Evolutionary conservation across 2,888 invertebrate species (phyloP).

Genomic region (Ephialtes manifestator): DNA sequence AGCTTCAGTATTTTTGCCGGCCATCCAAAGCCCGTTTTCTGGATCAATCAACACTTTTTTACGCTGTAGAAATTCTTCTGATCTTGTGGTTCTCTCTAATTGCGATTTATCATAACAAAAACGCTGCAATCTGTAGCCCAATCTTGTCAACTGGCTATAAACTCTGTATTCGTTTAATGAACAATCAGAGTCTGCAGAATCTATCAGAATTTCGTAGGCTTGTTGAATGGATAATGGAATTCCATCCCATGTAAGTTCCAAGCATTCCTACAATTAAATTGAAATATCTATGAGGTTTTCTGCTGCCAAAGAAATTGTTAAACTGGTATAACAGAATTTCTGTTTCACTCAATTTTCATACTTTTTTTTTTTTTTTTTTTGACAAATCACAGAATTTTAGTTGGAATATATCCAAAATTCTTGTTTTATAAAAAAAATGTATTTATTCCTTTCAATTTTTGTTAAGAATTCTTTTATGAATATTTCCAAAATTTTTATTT

Average conservation of each 20-base stretch:
- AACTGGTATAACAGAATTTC: no score
- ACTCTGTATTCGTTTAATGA: constrained; percentile 88
- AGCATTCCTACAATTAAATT: constrained; percentile 87
- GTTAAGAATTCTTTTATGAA: no score
- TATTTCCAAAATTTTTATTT: no score
- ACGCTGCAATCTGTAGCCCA: constrained; percentile 88
- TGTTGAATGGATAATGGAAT: constrained; percentile 89
- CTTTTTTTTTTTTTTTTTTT: no score
- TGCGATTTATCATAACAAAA: constrained; percentile 81
- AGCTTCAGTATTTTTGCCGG: constrained; percentile 52
- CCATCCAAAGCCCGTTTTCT: constrained; percentile 80
- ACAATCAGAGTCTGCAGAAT: constrained; percentile 80
- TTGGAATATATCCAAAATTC: no score
- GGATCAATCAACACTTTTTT: constrained; percentile 83
- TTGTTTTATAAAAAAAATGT: no score
- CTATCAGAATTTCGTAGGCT: constrained; percentile 88
- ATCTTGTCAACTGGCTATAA: constrained; percentile 88
- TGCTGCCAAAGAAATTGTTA: no score
- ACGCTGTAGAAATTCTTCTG: constrained; percentile 71
- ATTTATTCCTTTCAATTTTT: no score
- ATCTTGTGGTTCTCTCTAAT: constrained; percentile 51
- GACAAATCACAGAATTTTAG: no score
- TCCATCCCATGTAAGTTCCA: constrained; percentile 88
- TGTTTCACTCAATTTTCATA: no score
- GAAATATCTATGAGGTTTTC: no score